These are phyloP conservation scores for Istiophorus platypterus DNA, from an alignment of 2,113 vertebrate species.

Conservation along the genomic window DNA sequence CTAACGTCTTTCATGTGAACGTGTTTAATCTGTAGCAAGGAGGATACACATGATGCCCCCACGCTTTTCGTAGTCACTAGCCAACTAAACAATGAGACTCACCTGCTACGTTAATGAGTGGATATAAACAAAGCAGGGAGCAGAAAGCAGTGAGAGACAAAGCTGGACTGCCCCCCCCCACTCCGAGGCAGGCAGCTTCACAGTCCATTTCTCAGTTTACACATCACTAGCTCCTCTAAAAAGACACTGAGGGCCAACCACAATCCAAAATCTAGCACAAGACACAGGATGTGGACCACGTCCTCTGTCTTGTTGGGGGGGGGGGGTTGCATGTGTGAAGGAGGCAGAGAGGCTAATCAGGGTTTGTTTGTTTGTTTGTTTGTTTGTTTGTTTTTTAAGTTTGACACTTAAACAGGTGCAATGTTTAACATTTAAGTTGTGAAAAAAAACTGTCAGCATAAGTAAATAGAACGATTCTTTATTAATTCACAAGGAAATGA, in stretches of 20 bases:
- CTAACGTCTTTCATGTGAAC: not conserved
- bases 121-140: not conserved
- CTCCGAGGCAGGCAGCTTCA: not conserved
- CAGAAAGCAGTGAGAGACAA: too few relatives aligned
- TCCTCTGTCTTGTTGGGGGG: too few relatives aligned
- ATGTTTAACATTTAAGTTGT: too few relatives aligned
- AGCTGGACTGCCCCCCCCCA: too few relatives aligned
- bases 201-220: not conserved
- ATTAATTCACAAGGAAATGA: too few relatives aligned
- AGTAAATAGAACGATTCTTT: too few relatives aligned
- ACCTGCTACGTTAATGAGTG: not conserved
- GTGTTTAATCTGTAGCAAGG: not conserved
- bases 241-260: not conserved
- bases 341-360: too few relatives aligned
- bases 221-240: not conserved
- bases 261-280: not conserved
- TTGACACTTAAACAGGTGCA: too few relatives aligned
- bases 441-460: too few relatives aligned
- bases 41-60: not conserved
- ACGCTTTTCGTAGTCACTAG: not conserved
- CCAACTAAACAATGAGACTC: not conserved
- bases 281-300: not conserved
- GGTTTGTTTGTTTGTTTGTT: too few relatives aligned
- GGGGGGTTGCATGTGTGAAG: too few relatives aligned
- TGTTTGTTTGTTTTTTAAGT: too few relatives aligned